Evolutionary conservation across 2,113 vertebrate genomes (phyloP).

Genomic region (Chelonoidis abingdonii): DNA sequence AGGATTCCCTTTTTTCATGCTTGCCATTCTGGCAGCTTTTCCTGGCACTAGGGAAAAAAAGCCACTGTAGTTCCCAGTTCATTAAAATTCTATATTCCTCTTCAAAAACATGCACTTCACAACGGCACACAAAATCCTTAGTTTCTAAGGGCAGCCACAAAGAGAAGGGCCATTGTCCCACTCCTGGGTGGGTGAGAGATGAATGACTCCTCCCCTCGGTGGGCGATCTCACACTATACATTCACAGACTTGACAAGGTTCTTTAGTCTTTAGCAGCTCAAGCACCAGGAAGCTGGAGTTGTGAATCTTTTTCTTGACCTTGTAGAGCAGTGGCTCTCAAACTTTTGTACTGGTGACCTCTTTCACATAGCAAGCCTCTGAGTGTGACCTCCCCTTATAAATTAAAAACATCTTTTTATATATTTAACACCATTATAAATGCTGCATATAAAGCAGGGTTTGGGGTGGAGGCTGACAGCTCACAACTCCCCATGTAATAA

Average conservation of each 20-base stretch:
- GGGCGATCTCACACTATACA: not conserved
- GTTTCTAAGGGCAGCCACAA: not conserved
- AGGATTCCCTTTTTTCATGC: not conserved
- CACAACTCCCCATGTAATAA: too few relatives aligned
- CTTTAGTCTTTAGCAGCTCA: not conserved
- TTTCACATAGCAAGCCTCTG: too few relatives aligned
- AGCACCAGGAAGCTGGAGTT: not conserved
- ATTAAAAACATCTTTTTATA: too few relatives aligned
- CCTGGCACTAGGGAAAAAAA: not conserved
- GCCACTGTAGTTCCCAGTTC: fast-evolving
- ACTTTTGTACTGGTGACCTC: too few relatives aligned
- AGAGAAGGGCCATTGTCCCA: fast-evolving
- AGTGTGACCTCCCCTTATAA: too few relatives aligned
- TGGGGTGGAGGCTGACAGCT: too few relatives aligned
- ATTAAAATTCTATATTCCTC: not conserved
- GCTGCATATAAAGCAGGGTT: too few relatives aligned
- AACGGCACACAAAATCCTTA: not conserved
- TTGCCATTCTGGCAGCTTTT: not conserved
- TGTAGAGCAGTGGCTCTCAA: not conserved
- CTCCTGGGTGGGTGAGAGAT: fast-evolving
- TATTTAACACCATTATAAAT: too few relatives aligned
- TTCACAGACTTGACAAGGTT: not conserved
- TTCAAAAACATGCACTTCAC: fast-evolving
- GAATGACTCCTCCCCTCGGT: fast-evolving
- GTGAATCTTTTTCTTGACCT: not conserved